Base-by-base conservation (phyloP, 1,140 invertebrate genomes). In the Orchestia grillus region DNA sequence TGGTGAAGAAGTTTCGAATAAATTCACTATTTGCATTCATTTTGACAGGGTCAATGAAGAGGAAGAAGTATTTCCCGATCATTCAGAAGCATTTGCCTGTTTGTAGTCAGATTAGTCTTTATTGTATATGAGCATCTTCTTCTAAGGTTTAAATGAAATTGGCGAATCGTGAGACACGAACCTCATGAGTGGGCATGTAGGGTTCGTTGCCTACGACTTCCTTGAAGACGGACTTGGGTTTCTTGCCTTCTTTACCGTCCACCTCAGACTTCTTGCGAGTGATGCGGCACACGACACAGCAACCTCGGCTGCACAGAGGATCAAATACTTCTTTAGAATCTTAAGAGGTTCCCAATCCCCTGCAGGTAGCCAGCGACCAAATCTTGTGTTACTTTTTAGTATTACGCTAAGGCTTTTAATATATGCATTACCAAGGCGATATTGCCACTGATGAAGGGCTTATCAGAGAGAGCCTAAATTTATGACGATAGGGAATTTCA, bases 161-260 rank as follows among this genome's bases (percentile, higher is more conserved):
- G 11, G 3, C 28, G 62, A 28, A 77, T 77, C 6, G 11, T 77
- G 15, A 15, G 1, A 8, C 62, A 77, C 45, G 87, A 44, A 97
- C 97, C 94, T 96, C 87, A 6, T 97, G 96, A 3, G 97, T 97
- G 0, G 97, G 97, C 97, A 97, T 97, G 96, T 97, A 97, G 3
- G 44, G 62, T 94, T 97, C 97, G 53, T 96, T 53, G 0, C 97
- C 97, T n/a, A 97, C 96, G 0, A 96, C 96, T 53, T 97, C 97
- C 36, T 96, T 96, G 62, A 96, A 96, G 11, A 97, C 44, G 19
- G 44, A 44, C 40, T 95, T 44, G 42, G 91, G 96, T 53, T 96
- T 95, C 36, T 96, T 53, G 6, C 45, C 95, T 28, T 97, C 87
- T 53, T 96, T 96, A n/a, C n/a, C 45, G 47, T 95, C 95, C 40